Evolutionary conservation across 1,140 invertebrate genomes (phyloP), one percentile per base, ranked within the genome.

Genomic region (Solenopsis invicta): DNA sequence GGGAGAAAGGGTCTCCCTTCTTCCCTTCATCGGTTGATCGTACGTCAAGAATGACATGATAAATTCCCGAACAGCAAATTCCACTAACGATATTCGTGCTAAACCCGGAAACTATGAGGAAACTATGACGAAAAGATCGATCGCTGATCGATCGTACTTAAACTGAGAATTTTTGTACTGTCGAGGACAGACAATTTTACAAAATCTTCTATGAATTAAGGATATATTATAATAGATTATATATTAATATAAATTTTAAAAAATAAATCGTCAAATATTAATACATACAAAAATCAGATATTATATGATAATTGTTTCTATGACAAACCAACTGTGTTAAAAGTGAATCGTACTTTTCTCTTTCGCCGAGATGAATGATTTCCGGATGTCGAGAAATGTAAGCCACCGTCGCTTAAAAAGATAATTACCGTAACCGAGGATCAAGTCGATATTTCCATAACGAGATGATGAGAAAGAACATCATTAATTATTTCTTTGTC

Each of bases 381-480:
- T 64, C 74, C 82, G 72, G 82, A 77, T 75, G 82, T 78, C 59
- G 59, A 64, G 56, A 85, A 85, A 75, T 45, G 54, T 50, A 54
- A 74, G 52, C 37, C 52, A 45, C 16, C 52, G 37, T 2, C 67
- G 52, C 37, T 45, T 37, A 74, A 82, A 52, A 82, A 54, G 67
- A 82, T 82, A 82, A 82, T 82, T 82, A 18, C 41, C 41, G 24
- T n/a, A 45, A 82, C 71, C 21, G 78, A 82, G 52, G 24, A 72
- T 72, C 78, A 54, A 74, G 67, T 59, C 37, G 52, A 80, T 54
- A 34, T 45, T 69, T 74, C 24, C 54, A 61, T 74, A 82, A 72
- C 24, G 50, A 82, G 67, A 61, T 61, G 45, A 48, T 6, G 34
- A 45, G 37, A 24, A 18, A 45, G 37, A 59, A 24, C 80, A 16